Evolutionary conservation across 2,113 vertebrate genomes (phyloP).

Genomic region (Cepphus grylle): DNA sequence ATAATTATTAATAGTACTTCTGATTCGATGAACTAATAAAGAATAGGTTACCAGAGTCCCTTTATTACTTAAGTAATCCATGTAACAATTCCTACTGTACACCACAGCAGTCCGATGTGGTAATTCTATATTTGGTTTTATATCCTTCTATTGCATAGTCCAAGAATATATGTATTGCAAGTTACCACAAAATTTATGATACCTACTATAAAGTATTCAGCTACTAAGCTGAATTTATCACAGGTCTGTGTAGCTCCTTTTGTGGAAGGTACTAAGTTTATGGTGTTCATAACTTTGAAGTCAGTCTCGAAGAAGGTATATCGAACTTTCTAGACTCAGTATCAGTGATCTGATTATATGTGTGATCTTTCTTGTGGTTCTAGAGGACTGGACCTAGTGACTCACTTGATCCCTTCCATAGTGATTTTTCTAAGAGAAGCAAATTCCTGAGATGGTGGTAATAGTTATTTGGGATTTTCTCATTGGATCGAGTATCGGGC

Average conservation of each 20-base stretch:
- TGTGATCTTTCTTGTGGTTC: neutral
- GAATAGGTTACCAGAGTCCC: neutral
- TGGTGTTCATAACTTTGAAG: neutral
- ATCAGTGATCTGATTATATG: rapidly evolving
- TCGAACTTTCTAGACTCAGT: neutral
- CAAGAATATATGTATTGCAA: neutral
- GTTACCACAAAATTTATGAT: neutral
- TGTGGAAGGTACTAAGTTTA: neutral
- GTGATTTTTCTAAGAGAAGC: neutral
- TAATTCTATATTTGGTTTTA: neutral
- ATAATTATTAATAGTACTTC: neutral
- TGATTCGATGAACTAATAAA: neutral
- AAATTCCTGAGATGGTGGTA: neutral
- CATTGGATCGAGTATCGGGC: neutral
- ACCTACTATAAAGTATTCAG: neutral
- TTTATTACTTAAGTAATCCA: neutral
- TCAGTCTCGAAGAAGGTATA: neutral
- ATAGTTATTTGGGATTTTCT: neutral
- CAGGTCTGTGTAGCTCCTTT: neutral
- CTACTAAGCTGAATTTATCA: neutral
- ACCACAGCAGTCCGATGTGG: rapidly evolving
- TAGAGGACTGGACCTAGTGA: neutral
- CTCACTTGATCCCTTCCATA: neutral
- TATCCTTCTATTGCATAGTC: neutral
- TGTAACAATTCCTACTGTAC: neutral